phyloP scores from a whole-genome alignment of 2,888 invertebrate species.

The Drosophila picticornis region DNA sequence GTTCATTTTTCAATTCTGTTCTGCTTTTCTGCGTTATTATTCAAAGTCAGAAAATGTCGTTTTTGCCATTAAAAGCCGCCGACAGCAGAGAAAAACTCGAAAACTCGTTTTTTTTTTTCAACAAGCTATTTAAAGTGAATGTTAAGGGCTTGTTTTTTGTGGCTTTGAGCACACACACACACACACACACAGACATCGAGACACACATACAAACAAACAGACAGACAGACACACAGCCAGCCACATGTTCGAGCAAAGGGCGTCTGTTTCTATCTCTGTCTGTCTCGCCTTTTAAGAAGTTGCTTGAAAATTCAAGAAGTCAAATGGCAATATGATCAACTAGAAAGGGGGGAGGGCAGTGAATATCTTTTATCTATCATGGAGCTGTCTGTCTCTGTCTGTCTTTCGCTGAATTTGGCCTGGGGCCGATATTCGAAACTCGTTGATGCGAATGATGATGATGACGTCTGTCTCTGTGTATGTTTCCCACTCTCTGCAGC shows the following conservation, averaged over 20 bases:
- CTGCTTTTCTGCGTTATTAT: conserved; percentile 37
- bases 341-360: neutral
- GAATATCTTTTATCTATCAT: conserved; percentile 31
- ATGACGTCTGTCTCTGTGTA: conserved; percentile 8
- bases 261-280: conserved; percentile 27
- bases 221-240: neutral
- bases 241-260: conserved; percentile 37
- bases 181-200: neutral
- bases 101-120: conserved; percentile 59
- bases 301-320: conserved; percentile 37
- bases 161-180: conserved; percentile 34
- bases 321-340: conserved; percentile 11
- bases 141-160: conserved; percentile 68
- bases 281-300: conserved; percentile 33
- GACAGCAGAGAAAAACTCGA: conserved; percentile 55
- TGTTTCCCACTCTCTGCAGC: neutral
- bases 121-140: conserved; percentile 76
- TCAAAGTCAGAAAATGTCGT: conserved; percentile 63
- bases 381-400: conserved; percentile 3
- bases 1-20: conserved; percentile 17
- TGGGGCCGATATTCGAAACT: conserved; percentile 26
- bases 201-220: neutral
- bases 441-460: conserved; percentile 26
- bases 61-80: conserved; percentile 66
- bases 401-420: conserved; percentile 23